Percentiles rank a stretch among this genome's conserved stretches.
phyloP scores from a whole-genome alignment of 2,888 invertebrate species.

The Sericinus montela region DNA sequence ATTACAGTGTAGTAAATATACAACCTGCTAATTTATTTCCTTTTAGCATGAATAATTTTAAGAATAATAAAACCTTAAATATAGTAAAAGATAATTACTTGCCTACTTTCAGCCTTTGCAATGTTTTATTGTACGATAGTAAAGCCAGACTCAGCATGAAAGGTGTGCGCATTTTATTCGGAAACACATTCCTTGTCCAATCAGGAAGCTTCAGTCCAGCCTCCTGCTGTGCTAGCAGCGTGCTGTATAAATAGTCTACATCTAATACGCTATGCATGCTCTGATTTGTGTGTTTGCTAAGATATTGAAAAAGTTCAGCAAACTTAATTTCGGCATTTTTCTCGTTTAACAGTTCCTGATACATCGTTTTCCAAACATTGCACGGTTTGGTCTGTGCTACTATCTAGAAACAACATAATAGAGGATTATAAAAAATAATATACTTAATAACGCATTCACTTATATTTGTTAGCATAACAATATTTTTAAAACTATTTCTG shows the following conservation, averaged over 20 bases:
- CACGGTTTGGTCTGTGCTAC: conserved; percentile 63
- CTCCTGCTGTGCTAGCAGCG: conserved; percentile 81
- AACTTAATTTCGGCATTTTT: conserved; percentile 73
- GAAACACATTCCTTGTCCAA: conserved; percentile 86
- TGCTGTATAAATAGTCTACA: conserved; percentile 86
- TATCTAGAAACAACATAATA: conserved; percentile 39
- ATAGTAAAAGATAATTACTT: conserved; percentile 27
- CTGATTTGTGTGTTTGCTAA: conserved; percentile 75
- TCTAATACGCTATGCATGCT: conserved; percentile 77
- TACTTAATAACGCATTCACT: too few species aligned
- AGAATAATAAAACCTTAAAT: neutral
- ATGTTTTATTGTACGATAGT: conserved; percentile 83
- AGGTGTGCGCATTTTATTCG: conserved; percentile 82
- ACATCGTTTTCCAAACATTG: conserved; percentile 57
- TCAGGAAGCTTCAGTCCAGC: conserved; percentile 84
- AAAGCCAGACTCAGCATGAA: conserved; percentile 84
- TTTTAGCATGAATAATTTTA: too few species aligned
- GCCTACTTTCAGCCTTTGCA: conserved; percentile 87
- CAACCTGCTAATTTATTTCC: too few species aligned
- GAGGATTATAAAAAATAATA: neutral
- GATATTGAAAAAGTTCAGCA: conserved; percentile 80
- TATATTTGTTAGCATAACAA: neutral
- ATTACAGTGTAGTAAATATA: too few species aligned
- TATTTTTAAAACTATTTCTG: too few species aligned
- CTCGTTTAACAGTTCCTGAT: conserved; percentile 69